phyloP scores from a whole-genome alignment of 2,888 invertebrate genomes.

The Eupithecia inturbata region DNA sequence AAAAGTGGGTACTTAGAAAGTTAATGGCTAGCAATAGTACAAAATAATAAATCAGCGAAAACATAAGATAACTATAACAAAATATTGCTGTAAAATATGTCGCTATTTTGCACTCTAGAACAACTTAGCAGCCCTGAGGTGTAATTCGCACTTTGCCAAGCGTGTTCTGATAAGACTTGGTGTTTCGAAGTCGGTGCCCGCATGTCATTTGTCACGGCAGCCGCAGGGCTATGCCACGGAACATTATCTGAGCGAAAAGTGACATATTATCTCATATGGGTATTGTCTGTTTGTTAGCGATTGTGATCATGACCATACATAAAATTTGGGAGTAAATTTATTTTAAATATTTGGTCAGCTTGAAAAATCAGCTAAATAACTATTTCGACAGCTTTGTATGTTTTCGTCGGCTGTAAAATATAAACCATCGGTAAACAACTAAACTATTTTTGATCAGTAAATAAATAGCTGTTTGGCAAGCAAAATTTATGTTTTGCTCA shows the following conservation, averaged over 20 bases:
- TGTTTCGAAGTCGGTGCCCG: slow-evolving; percentile 58
- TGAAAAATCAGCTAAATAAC: too few relatives aligned
- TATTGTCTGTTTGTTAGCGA: slow-evolving; percentile 15
- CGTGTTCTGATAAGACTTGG: slow-evolving; percentile 47
- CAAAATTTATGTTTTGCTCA: too few relatives aligned
- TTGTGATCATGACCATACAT: too few relatives aligned
- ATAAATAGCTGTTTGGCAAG: too few relatives aligned
- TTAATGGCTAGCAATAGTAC: not conserved
- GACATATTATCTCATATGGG: slow-evolving; percentile 39
- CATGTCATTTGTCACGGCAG: slow-evolving; percentile 63
- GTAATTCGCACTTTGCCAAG: slow-evolving; percentile 41
- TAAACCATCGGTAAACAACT: too few relatives aligned
- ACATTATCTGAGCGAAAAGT: slow-evolving; percentile 44
- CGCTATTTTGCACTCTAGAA: slow-evolving; percentile 28
- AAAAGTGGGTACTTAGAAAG: not conserved
- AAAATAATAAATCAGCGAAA: not conserved
- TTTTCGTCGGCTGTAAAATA: too few relatives aligned
- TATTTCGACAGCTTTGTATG: too few relatives aligned
- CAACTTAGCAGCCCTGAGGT: slow-evolving; percentile 37
- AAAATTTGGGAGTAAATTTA: too few relatives aligned
- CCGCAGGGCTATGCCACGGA: slow-evolving; percentile 50
- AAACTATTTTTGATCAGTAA: too few relatives aligned
- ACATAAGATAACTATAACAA: not conserved
- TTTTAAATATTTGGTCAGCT: too few relatives aligned
- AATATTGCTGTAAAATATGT: slow-evolving; percentile 2